Conservation (phyloP, 2,888 invertebrate genomes). For the Rhamnusium bicolor region DNA sequence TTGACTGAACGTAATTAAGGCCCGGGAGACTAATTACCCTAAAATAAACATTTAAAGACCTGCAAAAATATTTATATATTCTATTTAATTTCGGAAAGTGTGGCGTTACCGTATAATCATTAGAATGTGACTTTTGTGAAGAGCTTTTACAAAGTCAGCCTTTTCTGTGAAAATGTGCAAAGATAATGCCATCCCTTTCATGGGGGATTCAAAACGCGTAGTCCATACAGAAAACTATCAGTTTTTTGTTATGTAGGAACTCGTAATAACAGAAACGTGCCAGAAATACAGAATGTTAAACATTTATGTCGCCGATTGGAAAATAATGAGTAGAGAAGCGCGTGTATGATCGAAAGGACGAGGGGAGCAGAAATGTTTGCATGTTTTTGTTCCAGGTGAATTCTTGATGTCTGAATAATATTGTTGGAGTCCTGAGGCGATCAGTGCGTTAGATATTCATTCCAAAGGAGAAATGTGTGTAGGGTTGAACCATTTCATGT, state of each 20-base stretch:
- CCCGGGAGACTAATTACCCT: constrained; percentile 31
- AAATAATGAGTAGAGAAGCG: constrained; percentile 50
- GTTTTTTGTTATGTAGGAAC: constrained; percentile 52
- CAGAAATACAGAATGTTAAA: constrained; percentile 50
- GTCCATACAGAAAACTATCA: constrained; percentile 55
- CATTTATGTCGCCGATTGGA: constrained; percentile 52
- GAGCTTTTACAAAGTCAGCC: constrained; percentile 25
- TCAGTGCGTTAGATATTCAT: constrained; percentile 28
- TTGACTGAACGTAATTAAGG: constrained; percentile 18
- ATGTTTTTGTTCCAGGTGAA: constrained; percentile 48
- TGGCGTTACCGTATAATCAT: constrained; percentile 21
- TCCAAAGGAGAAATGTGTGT: constrained; percentile 25
- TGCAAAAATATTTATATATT: constrained; percentile 34
- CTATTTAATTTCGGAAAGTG: constrained; percentile 20
- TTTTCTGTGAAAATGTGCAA: constrained; percentile 22
- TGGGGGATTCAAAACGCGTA: constrained; percentile 53
- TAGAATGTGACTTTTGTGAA: constrained; percentile 12
- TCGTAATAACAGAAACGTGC: constrained; percentile 59
- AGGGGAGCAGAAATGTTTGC: constrained; percentile 40
- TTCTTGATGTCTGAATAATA: constrained; percentile 45
- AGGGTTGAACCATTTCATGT: constrained; percentile 20
- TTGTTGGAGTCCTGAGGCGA: constrained; percentile 38
- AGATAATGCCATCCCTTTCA: constrained; percentile 44
- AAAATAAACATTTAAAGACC: constrained; percentile 21
- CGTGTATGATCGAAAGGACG: constrained; percentile 6